Evolutionary conservation across 1,140 invertebrate species (phyloP).

Genomic region (Drosophila rhopaloa): DNA sequence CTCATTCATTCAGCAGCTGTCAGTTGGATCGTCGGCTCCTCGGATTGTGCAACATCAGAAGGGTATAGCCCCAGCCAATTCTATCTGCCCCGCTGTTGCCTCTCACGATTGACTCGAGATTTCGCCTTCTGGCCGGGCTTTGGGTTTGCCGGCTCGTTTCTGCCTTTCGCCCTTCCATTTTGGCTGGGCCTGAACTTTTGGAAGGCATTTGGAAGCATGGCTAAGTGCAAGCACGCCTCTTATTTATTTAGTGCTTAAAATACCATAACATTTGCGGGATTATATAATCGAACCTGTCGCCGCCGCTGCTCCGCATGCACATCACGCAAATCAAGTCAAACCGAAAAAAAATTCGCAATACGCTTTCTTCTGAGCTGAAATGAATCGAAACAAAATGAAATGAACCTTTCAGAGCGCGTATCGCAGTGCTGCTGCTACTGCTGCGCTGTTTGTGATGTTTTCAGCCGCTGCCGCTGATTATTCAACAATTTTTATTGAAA

Average conservation of each 20-base stretch:
- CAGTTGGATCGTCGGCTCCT: neutral
- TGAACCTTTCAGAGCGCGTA: conserved; percentile 71
- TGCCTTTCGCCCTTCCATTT: conserved; percentile 68
- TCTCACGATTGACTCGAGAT: conserved; percentile 22
- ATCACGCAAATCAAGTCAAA: conserved; percentile 79
- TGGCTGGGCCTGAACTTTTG: conserved; percentile 54
- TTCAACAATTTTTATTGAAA: conserved; percentile 82
- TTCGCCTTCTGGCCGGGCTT: conserved; percentile 22
- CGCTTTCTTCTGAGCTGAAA: conserved; percentile 67
- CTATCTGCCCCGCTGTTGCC: conserved; percentile 3
- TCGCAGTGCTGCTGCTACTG: conserved; percentile 16
- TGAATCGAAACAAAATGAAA: conserved; percentile 45
- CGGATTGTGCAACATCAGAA: conserved; percentile 10
- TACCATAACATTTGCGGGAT: conserved; percentile 77
- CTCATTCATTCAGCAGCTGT: conserved; percentile 7
- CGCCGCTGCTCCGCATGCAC: conserved; percentile 60
- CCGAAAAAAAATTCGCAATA: conserved; percentile 66
- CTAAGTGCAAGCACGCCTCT: conserved; percentile 55
- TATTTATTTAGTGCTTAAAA: conserved; percentile 80
- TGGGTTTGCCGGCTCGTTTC: conserved; percentile 10
- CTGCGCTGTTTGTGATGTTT: conserved; percentile 24
- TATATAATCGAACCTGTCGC: conserved; percentile 64
- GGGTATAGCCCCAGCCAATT: conserved; percentile 7
- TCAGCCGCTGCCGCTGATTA: conserved; percentile 60
- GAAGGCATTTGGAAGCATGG: conserved; percentile 49